Evolutionary conservation across 2,888 invertebrate genomes (phyloP), one percentile per base, ranked within the genome.

Genomic region (Chrysolina oricalcia): DNA sequence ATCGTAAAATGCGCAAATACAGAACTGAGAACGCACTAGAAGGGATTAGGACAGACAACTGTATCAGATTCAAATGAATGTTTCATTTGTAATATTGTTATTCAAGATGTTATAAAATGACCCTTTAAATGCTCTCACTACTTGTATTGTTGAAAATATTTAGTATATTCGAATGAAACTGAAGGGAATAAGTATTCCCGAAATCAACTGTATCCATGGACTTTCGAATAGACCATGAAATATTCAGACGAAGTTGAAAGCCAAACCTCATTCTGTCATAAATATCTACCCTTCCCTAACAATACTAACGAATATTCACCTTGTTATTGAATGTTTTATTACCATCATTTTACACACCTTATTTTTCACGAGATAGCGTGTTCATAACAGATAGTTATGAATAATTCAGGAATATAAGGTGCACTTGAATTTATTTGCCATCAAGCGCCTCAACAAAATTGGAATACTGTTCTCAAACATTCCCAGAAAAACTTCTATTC

Each of bases 361-460:
- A 9, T 50, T 50, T 19, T 19, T 4, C 50, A 50, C 19, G 0
- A 17, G 50, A 50, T 50, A 50, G 50, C 50, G 50, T 50, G 50
- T 50, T 50, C 10, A 53, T 27, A 35, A 40, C 19, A 40, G 53
- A 68, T 53, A 35, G 35, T 53, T 13, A 68, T 68, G 53, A 68
- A 68, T 53, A 68, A 68, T 68, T 13, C 19, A 50, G 17, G 19
- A 17, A 9, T 3, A 50, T 50, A 15, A n/a, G 13, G 50, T 17
- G 3, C 19, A 19, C 19, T 50, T 17, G 50, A 50, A 50, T 50
- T n/a, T 50, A 50, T n/a, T n/a, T 50, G 50, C 50, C 50, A 17
- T 50, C 19, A 50, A 50, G 9, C 19, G 50, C 19, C 19, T 19
- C 9, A 50, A 50, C 17, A 1, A n/a, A 50, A 50, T 50, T 50